Percentiles rank a stretch among this genome's conserved stretches.
phyloP scores from a whole-genome alignment of 2,797 vertebrate genomes.

The Propithecus perrieri region DNA sequence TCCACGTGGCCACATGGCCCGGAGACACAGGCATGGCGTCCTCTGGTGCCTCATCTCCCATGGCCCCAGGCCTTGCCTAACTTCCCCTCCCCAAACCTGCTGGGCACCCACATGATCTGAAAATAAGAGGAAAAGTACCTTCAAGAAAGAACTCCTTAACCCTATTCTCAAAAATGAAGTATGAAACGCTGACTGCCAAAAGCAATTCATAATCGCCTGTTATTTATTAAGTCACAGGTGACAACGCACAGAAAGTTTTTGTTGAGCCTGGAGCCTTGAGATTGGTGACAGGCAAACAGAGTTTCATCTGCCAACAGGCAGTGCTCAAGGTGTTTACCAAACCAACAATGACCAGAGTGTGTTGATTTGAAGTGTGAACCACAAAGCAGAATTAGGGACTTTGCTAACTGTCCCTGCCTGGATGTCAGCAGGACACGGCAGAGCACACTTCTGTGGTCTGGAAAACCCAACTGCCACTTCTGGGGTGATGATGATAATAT shows the following conservation, averaged over 20 bases:
- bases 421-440: neutral
- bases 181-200: neutral
- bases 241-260: neutral
- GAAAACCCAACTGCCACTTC: neutral
- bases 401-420: neutral
- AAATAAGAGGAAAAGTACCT: neutral
- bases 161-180: neutral
- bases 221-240: neutral
- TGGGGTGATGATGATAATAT: neutral
- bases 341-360: neutral
- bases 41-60: neutral
- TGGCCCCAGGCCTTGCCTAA: neutral
- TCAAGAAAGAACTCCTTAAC: neutral
- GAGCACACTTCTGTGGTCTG: neutral
- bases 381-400: neutral
- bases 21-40: neutral
- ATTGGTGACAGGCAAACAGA: neutral
- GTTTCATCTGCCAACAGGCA: neutral
- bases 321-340: neutral
- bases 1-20: neutral
- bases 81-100: neutral
- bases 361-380: neutral
- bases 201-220: neutral
- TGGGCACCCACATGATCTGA: neutral
- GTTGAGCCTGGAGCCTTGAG: neutral